Base-by-base conservation (phyloP, 2,113 vertebrate genomes). In the Ia io region DNA sequence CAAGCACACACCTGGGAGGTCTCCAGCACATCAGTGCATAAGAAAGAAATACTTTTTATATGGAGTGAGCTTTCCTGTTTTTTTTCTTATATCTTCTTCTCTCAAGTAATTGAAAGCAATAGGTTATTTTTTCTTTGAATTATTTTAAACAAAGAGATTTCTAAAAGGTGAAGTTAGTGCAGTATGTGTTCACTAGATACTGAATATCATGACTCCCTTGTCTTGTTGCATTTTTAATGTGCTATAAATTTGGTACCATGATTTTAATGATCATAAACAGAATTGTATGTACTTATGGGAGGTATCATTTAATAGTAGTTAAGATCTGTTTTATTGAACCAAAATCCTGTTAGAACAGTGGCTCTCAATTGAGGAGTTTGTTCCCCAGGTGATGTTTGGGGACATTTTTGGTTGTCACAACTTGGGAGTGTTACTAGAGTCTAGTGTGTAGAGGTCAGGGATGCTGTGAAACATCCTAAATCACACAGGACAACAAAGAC, bases 21-120 rank as follows among this genome's bases (percentile, higher is more conserved):
- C 99, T 99, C 23, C 98, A 99, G 74, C 99, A 99, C 97, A 99
- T 99, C 59, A 99, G 99, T 98, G 98, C 99, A 98, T 44, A 92
- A 88, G 47, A 56, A 82, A 11, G 47, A 90, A 71, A 28, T 76
- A 30, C 30, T 49, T 79, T 92, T 93, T 78, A 42, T 17, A 16
- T 74, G 11, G 6, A 47, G n/a, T 22, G 23, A 47, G 13, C 12
- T 76, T 85, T 69, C n/a, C 23, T 84, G 6, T 3, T n/a, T 42
- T 71, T 67, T 82, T 53, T 63, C 40, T 83, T 71, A 13, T 53
- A 17, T 83, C 37, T 80, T 92, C 71, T 88, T 92, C 30, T 51
- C 70, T 83, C 20, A 83, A 51, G 65, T 56, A 65, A 51, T 53
- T 70, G 14, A 77, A 90, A 63, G 6, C 25, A 84, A 6, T 28